phyloP scores from a whole-genome alignment of 2,113 vertebrate genomes.

The Dipodomys ordii region DNA sequence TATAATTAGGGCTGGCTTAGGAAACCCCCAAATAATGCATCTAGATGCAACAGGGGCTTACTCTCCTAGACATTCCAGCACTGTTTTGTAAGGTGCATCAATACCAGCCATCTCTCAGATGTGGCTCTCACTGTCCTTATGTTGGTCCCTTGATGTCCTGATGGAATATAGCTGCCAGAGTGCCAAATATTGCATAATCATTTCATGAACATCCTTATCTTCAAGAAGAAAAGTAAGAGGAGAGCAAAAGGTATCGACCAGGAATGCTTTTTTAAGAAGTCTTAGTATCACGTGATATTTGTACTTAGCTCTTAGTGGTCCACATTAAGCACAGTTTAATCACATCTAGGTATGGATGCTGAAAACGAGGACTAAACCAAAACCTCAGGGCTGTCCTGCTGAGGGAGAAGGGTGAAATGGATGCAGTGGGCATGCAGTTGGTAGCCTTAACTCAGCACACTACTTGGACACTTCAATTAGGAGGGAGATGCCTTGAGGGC shows the following conservation, averaged over 20 bases:
- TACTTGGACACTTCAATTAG: neutral
- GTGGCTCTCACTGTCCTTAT: neutral
- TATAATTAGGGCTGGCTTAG: slow-evolving; percentile 18
- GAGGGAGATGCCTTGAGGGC: neutral
- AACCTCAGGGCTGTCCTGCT: neutral
- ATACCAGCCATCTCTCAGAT: neutral
- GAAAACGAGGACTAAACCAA: neutral
- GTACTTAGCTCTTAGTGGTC: neutral
- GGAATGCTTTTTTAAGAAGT: neutral
- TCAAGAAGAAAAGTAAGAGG: neutral
- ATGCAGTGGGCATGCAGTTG: neutral
- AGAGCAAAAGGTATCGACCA: neutral
- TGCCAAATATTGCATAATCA: neutral
- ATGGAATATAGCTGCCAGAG: neutral
- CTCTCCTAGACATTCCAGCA: neutral
- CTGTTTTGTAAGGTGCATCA: neutral
- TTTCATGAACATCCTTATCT: neutral
- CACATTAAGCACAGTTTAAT: neutral
- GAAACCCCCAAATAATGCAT: neutral
- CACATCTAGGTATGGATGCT: neutral
- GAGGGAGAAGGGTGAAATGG: neutral
- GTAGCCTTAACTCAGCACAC: neutral
- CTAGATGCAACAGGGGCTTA: neutral
- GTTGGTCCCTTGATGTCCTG: neutral
- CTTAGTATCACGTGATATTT: neutral